These are phyloP conservation scores for Corythoichthys haematopterus DNA, from an alignment of 2,113 vertebrate species.

Conservation along the genomic window DNA sequence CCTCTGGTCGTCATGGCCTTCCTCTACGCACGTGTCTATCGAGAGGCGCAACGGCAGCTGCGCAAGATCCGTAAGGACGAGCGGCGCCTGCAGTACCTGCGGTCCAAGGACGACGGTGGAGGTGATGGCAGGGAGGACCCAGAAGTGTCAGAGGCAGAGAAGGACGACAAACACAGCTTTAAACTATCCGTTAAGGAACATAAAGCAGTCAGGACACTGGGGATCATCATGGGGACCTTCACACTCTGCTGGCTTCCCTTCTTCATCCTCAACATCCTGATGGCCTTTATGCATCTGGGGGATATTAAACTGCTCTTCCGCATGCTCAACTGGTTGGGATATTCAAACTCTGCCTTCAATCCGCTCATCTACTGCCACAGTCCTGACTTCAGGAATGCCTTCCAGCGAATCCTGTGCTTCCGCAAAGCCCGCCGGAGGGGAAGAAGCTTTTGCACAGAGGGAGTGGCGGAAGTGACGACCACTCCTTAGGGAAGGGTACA, in stretches of 20 bases:
- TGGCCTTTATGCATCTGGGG: slow-evolving; percentile 67
- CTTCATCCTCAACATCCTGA: slow-evolving; percentile 91
- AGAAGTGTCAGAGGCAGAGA: neutral
- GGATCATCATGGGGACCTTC: slow-evolving; percentile 98
- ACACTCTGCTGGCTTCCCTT: slow-evolving; percentile 97
- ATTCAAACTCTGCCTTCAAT: slow-evolving; percentile 92
- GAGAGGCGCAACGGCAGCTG: slow-evolving; percentile 88
- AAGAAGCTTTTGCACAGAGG: no score
- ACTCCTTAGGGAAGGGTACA: no score
- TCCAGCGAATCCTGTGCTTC: slow-evolving; percentile 86
- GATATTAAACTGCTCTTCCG: slow-evolving; percentile 75
- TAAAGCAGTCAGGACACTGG: slow-evolving; percentile 93
- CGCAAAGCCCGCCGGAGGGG: slow-evolving; percentile 56
- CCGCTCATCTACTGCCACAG: slow-evolving; percentile 96
- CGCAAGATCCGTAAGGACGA: slow-evolving; percentile 85
- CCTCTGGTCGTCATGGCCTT: slow-evolving; percentile 92
- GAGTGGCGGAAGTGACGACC: no score
- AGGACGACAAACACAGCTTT: slow-evolving; percentile 40
- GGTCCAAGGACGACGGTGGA: slow-evolving; percentile 24
- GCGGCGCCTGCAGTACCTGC: slow-evolving; percentile 77
- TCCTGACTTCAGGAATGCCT: slow-evolving; percentile 88
- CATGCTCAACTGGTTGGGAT: slow-evolving; percentile 93
- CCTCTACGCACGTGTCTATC: slow-evolving; percentile 88
- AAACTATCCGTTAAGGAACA: slow-evolving; percentile 90
- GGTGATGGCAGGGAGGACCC: slow-evolving; percentile 18